phyloP scores from a whole-genome alignment of 2,797 vertebrate genomes.

The Chrysocyon brachyurus region DNA sequence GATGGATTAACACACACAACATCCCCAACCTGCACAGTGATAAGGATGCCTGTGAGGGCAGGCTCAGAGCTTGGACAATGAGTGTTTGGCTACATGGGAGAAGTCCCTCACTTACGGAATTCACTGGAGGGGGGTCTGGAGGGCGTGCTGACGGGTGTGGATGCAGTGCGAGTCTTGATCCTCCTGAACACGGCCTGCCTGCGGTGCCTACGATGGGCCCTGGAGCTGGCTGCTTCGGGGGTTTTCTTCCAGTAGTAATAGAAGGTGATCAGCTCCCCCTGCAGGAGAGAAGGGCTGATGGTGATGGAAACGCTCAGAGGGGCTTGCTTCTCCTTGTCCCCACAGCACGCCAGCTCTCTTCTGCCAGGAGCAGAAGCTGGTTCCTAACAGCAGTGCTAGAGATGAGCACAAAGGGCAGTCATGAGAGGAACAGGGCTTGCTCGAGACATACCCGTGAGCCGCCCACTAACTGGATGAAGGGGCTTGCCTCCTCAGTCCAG shows the following conservation, averaged over 20 bases:
- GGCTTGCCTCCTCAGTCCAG: neutral
- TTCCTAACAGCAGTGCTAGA: neutral
- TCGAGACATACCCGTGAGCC: neutral
- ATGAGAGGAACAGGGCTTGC: rapidly evolving
- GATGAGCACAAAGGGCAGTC: neutral
- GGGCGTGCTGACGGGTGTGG: conserved; percentile 98
- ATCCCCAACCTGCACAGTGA: neutral
- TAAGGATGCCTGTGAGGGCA: too few species aligned
- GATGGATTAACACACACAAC: rapidly evolving
- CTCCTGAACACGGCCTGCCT: conserved; percentile 98
- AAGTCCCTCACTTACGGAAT: conserved; percentile 93
- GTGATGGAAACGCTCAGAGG: neutral
- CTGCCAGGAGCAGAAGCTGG: neutral
- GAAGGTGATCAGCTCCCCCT: conserved; percentile 99
- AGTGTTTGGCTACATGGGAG: neutral
- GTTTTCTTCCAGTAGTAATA: conserved; percentile 99
- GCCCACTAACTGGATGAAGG: neutral
- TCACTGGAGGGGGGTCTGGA: conserved; percentile 98
- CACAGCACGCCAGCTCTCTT: rapidly evolving
- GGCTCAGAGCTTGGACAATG: neutral
- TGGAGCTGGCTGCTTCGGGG: conserved; percentile 97
- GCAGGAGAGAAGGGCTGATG: conserved; percentile 73
- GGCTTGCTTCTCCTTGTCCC: rapidly evolving
- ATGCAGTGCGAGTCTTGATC: conserved; percentile 98
- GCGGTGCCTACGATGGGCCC: conserved; percentile 98